Evolutionary conservation across 2,113 vertebrate species (phyloP), one percentile per base, ranked within the genome.

Genomic region (Rhineura floridana): DNA sequence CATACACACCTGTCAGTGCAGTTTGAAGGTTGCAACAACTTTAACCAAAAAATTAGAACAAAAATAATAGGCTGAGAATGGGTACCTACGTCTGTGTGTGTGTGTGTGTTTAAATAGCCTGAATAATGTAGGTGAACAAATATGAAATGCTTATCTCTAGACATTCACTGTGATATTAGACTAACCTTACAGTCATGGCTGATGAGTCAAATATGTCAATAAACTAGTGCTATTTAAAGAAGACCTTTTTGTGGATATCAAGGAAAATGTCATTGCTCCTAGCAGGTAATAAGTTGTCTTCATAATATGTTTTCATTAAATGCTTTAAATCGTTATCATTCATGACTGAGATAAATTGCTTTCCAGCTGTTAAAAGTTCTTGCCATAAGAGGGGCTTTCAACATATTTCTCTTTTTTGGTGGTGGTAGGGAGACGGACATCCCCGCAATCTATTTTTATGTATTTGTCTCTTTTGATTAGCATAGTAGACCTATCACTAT

Each of bases 131-230:
- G 72, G 70, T 76, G 80, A 83, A 88, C 76, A 65, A 88, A 83
- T 88, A 88, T 83, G 87, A 77, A 83, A 83, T 67, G 72, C 44
- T 83, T 67, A 88, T 88, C 81, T 83, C 73, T 67, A 77, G 81
- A 52, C 87, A 77, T 52, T 83, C 10, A 33, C 44, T 50, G 81
- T 88, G 87, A 88, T 88, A 88, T 83, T 83, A 77, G 87, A 88
- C 87, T 88, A 88, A 88, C 87, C 81, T 88, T 88, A 72, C 59
- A 77, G 46, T 83, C 86, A 76, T 50, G 33, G 69, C 5, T 82
- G 79, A 88, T 88, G 86, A 88, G 79, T 88, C 87, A 88, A 83
- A 83, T 88, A 88, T 69, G 87, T 88, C 87, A 88, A 88, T 88
- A 88, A 88, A 77, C 81, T 67, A 52, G 62, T 77, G 81, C 81